Percentiles rank a stretch among this genome's conserved stretches.
phyloP scores from a whole-genome alignment of 2,113 vertebrate species.

The Eurystomus gularis region DNA sequence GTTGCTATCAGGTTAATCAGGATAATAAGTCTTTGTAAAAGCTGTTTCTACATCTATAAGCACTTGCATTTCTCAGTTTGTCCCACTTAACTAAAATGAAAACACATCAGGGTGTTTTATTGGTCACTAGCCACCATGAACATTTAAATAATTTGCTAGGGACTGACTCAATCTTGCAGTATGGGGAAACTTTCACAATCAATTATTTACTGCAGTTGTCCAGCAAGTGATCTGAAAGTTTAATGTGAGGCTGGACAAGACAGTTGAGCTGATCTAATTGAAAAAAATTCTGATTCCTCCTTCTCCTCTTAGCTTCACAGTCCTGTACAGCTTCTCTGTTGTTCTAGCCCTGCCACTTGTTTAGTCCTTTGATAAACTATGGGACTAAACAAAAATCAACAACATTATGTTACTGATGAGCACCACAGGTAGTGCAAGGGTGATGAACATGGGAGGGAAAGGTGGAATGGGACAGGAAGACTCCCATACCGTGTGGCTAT shows the following conservation, averaged over 20 bases:
- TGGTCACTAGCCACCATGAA: neutral
- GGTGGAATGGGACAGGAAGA: neutral
- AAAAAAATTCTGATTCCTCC: neutral
- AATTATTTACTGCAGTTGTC: neutral
- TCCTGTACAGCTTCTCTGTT: neutral
- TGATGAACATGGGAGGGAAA: neutral
- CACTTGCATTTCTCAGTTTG: neutral
- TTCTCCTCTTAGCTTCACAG: neutral
- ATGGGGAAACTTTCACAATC: neutral
- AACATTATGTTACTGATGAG: neutral
- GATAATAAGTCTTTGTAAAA: conserved; percentile 3
- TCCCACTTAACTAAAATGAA: neutral
- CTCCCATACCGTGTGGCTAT: rapidly evolving
- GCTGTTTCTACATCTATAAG: neutral
- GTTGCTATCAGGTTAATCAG: neutral
- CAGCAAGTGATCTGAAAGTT: neutral
- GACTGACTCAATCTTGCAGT: neutral
- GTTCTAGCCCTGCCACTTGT: neutral
- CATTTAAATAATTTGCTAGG: neutral
- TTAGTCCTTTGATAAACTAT: neutral
- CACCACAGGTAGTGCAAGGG: neutral
- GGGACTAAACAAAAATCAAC: neutral
- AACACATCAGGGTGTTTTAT: neutral
- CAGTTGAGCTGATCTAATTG: neutral
- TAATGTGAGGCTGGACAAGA: neutral